Base-by-base conservation (phyloP, 2,113 vertebrate species). In the Hemichromis elongatus region DNA sequence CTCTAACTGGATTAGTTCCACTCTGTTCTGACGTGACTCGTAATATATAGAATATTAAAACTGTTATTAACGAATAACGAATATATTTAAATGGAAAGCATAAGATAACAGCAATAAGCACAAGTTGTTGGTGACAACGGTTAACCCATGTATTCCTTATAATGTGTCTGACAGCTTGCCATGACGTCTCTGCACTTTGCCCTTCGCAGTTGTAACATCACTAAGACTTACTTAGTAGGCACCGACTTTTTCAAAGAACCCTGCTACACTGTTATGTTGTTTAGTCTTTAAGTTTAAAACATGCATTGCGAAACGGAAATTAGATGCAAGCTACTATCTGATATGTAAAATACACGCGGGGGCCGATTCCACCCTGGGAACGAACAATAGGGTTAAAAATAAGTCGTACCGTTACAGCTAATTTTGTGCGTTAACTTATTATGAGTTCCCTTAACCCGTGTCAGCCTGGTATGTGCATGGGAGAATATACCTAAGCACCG, bases 181-280 rank as follows among this genome's bases (percentile, higher is more conserved):
- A 77, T 73, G 68, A 50, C 82, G 81, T 86, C 59, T 21, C 77
- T 93, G 95, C 66, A 94, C 94, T 95, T 96, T 93, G 92, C 82
- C 86, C 94, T 81, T 54, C 45, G 24, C 55, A 57, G 40, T 5
- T 61, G 73, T 50, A 83, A 77, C 24, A 81, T 73, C 53, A 33
- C 21, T 7, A 21, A 12, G 10, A 63, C 21, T 28, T 42, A 35
- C 13, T 63, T 87, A 30, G 70, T 47, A 63, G 8, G 26, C 45
- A 73, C 63, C 24, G 5, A 47, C 19, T 55, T 33, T 77, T 47
- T 52, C 14, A 8, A 8, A 47, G 30, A 59, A 2, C 61, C 16
- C 5, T 57, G 42, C 7, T 26, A 56, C 30, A 53, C 3, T 55
- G n/a, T 1, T 26, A 24, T 50, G 37, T 68, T 28, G 5, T 77